These are phyloP conservation scores for Morus bassanus DNA, from an alignment of 2,797 vertebrate genomes.

Conservation along the genomic window DNA sequence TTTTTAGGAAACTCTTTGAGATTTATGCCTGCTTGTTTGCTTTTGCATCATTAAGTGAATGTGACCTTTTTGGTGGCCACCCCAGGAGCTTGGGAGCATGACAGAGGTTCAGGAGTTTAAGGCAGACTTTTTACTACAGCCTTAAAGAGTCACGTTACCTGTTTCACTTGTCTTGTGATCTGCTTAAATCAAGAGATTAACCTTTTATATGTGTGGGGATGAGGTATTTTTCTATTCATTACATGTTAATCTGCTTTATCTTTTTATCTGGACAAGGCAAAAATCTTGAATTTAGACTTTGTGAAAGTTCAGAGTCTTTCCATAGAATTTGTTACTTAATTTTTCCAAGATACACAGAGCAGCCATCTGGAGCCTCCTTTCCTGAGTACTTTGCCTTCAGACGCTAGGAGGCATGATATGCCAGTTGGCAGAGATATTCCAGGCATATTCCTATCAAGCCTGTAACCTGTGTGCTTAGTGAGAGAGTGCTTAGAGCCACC, in stretches of 20 bases:
- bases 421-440: not conserved
- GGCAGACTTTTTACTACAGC: not conserved
- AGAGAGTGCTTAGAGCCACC: not conserved
- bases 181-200: slow-evolving; percentile 37
- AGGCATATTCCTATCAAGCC: not conserved
- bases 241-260: not conserved
- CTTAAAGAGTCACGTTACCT: not conserved
- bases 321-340: not conserved
- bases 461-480: not conserved
- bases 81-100: not conserved
- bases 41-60: not conserved
- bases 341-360: not conserved
- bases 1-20: not conserved
- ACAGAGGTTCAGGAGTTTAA: slow-evolving; percentile 10
- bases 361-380: not conserved
- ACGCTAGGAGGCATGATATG: not conserved
- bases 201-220: not conserved
- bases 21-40: not conserved
- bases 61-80: not conserved
- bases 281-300: slow-evolving; percentile 8
- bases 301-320: not conserved
- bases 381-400: not conserved
- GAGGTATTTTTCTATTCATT: not conserved
- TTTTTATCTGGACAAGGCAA: slow-evolving; percentile 13
- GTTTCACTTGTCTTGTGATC: slow-evolving; percentile 29